phyloP scores from a whole-genome alignment of 2,888 invertebrate genomes.

The Leucoma salicis region DNA sequence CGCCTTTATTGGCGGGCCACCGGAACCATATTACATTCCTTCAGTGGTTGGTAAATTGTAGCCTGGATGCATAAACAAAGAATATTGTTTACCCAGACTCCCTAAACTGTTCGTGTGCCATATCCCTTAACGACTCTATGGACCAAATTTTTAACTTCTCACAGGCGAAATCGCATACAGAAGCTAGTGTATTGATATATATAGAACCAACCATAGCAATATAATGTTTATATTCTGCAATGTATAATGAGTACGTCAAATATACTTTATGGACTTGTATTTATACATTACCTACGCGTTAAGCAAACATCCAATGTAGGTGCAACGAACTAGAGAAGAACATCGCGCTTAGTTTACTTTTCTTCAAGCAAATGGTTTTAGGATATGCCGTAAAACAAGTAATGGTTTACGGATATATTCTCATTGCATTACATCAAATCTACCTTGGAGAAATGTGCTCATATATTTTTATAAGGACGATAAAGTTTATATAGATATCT shows the following conservation, averaged over 20 bases:
- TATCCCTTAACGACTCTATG: too few species aligned
- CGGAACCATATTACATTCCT: too few species aligned
- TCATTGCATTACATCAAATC: slow-evolving; percentile 22
- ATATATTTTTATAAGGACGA: slow-evolving; percentile 12
- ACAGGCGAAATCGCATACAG: too few species aligned
- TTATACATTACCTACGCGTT: slow-evolving; percentile 57
- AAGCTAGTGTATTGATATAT: too few species aligned
- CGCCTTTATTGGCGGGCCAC: too few species aligned
- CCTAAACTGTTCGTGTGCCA: too few species aligned
- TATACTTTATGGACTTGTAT: slow-evolving; percentile 56
- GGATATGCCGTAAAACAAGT: slow-evolving; percentile 43
- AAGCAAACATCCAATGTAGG: slow-evolving; percentile 51
- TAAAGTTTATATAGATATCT: slow-evolving; percentile 9
- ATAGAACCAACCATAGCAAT: background rate
- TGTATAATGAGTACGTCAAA: slow-evolving; percentile 45
- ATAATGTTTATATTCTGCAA: slow-evolving; percentile 32
- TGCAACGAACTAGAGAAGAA: slow-evolving; percentile 48
- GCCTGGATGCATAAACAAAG: too few species aligned
- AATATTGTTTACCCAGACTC: too few species aligned
- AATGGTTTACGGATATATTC: slow-evolving; percentile 48
- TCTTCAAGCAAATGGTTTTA: slow-evolving; percentile 42
- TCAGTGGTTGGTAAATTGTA: too few species aligned
- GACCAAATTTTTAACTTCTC: too few species aligned
- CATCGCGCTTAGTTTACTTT: slow-evolving; percentile 43
- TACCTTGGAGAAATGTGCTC: slow-evolving; percentile 10